These are phyloP conservation scores for Oeneis ivallda DNA, from an alignment of 2,888 invertebrate genomes.

Conservation along the genomic window DNA sequence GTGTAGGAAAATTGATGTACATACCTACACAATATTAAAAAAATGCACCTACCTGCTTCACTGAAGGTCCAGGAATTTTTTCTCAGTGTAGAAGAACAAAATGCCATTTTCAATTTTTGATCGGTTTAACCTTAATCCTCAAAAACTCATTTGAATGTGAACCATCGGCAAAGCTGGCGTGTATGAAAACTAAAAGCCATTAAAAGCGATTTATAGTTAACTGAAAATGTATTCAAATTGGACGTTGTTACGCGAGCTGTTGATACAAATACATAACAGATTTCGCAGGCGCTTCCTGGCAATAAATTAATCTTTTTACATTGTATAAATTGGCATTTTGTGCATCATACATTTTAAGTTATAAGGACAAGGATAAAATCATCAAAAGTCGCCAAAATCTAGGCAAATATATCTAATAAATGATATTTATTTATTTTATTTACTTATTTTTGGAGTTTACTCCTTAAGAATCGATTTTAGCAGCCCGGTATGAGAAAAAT, in stretches of 20 bases:
- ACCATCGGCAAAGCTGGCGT: constrained; percentile 21
- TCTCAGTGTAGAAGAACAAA: not conserved
- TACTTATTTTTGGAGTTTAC: no score
- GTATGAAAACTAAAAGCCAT: constrained; percentile 24
- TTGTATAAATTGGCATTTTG: not conserved
- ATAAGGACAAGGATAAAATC: no score
- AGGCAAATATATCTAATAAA: no score
- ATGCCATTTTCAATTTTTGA: not conserved
- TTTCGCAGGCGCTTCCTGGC: not conserved
- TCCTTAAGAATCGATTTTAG: no score
- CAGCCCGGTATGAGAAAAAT: no score
- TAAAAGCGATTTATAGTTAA: constrained; percentile 17
- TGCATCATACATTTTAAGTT: not conserved
- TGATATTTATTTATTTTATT: no score
- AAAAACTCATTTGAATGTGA: constrained; percentile 18
- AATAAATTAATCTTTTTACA: not conserved
- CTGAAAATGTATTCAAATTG: constrained; percentile 5
- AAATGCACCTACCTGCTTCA: no score
- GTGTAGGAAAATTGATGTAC: not conserved
- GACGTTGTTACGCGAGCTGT: constrained; percentile 2
- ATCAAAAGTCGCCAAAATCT: no score
- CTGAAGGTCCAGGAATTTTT: no score
- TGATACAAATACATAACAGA: constrained; percentile 1
- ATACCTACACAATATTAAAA: not conserved
- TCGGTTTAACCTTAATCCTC: constrained; percentile 19